phyloP scores from a whole-genome alignment of 2,113 vertebrate genomes.

The Australoheros scitulus region DNA sequence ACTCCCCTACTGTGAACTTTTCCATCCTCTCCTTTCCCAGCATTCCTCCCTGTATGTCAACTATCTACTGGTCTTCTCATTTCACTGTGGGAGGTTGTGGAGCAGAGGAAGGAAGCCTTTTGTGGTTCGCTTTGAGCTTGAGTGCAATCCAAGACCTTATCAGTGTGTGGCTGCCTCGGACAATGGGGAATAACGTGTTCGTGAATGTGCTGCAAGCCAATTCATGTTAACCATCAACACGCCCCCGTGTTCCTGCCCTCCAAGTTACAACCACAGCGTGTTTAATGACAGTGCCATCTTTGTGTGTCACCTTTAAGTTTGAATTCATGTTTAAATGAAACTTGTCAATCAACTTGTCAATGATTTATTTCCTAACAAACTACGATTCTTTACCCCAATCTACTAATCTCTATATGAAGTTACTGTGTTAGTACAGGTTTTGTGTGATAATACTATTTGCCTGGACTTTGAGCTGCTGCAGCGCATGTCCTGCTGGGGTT shows the following conservation, averaged over 20 bases:
- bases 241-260: not conserved
- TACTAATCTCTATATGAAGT: not conserved
- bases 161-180: conserved; percentile 53
- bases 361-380: not conserved
- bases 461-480: conserved; percentile 4
- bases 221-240: conserved; percentile 33
- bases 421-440: conserved; percentile 5
- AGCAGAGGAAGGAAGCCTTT: conserved; percentile 55
- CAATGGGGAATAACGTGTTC: conserved; percentile 62
- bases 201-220: conserved; percentile 30
- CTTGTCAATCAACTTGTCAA: not conserved
- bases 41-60: conserved; percentile 56
- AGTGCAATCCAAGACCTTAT: conserved; percentile 63
- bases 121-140: conserved; percentile 59
- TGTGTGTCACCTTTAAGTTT: conserved; percentile 5
- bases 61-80: conserved; percentile 47
- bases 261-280: not conserved
- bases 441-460: conserved; percentile 15
- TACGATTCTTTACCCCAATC: not conserved
- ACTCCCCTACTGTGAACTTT: conserved; percentile 20
- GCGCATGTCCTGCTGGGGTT: conserved; percentile 22
- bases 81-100: conserved; percentile 62
- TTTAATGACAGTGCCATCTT: conserved; percentile 1
- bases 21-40: conserved; percentile 31
- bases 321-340: conserved; percentile 11